These are phyloP conservation scores for Pollenia amentaria DNA, from an alignment of 2,888 invertebrate species.

Conservation along the genomic window DNA sequence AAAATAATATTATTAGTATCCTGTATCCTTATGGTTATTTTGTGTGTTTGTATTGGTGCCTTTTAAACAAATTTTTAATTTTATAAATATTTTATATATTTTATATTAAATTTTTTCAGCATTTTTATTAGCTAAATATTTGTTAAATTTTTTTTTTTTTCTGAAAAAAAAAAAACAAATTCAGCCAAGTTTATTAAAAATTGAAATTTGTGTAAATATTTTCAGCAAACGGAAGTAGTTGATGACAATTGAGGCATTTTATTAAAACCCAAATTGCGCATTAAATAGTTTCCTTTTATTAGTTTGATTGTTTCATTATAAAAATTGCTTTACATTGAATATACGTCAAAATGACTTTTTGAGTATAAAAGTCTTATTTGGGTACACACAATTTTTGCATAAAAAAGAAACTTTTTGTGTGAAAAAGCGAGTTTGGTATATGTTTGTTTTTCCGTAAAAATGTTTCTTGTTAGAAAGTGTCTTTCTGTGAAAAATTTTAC, in stretches of 20 bases:
- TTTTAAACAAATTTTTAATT: constrained; percentile 36
- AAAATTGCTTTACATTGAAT: too few species aligned
- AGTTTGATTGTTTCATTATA: too few species aligned
- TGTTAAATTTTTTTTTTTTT: neutral
- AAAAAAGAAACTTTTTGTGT: too few species aligned
- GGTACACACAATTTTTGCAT: too few species aligned
- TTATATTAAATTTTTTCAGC: constrained; percentile 20
- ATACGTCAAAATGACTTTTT: too few species aligned
- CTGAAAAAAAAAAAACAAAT: neutral
- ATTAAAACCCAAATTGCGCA: constrained; percentile 22
- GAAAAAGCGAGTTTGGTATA: too few species aligned
- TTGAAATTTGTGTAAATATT: constrained; percentile 34
- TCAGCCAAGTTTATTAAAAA: constrained; percentile 24
- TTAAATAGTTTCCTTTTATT: constrained; percentile 16
- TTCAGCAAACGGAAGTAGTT: constrained; percentile 37
- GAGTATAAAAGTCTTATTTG: too few species aligned
- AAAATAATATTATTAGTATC: constrained; percentile 63
- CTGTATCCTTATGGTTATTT: constrained; percentile 24
- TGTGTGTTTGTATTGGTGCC: neutral
- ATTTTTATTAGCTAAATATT: constrained; percentile 15
- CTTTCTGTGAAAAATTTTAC: too few species aligned
- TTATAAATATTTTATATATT: constrained; percentile 46
- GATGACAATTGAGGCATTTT: constrained; percentile 50
- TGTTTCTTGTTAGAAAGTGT: too few species aligned
- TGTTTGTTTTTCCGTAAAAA: too few species aligned